A percentile compares a stretch with the other conserved stretches of the same genome.
phyloP scores from a whole-genome alignment of 2,797 vertebrate genomes.

The Erethizon dorsatum region DNA sequence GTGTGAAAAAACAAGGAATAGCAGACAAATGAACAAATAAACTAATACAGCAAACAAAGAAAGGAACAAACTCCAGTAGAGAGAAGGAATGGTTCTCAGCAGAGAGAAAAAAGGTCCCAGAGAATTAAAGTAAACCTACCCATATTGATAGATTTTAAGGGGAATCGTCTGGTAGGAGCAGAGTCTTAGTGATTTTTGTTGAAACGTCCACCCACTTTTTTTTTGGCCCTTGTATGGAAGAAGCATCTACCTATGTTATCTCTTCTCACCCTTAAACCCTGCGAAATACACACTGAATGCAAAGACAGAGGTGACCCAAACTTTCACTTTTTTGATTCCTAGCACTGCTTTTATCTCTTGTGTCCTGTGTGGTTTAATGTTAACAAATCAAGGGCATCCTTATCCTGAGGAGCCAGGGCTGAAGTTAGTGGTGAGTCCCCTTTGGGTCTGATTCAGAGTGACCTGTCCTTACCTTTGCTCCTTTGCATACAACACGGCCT shows the following conservation, averaged over 20 bases:
- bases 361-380: neutral
- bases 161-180: neutral
- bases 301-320: neutral
- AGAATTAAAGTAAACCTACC: neutral
- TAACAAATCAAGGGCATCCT: neutral
- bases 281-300: neutral
- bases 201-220: neutral
- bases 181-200: neutral
- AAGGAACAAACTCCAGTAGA: neutral
- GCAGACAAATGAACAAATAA: slow-evolving; percentile 1
- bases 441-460: neutral
- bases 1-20: neutral
- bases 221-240: neutral
- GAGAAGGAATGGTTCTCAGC: neutral
- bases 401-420: neutral
- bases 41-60: neutral
- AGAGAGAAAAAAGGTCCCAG: neutral
- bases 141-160: neutral
- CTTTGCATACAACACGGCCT: neutral
- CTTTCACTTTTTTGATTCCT: neutral
- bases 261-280: slow-evolving; percentile 6
- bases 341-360: neutral
- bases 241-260: neutral
- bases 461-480: neutral
- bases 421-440: neutral